Evolutionary conservation across 2,797 vertebrate species (phyloP).

Genomic region (Enteromius thamalakanensis): DNA sequence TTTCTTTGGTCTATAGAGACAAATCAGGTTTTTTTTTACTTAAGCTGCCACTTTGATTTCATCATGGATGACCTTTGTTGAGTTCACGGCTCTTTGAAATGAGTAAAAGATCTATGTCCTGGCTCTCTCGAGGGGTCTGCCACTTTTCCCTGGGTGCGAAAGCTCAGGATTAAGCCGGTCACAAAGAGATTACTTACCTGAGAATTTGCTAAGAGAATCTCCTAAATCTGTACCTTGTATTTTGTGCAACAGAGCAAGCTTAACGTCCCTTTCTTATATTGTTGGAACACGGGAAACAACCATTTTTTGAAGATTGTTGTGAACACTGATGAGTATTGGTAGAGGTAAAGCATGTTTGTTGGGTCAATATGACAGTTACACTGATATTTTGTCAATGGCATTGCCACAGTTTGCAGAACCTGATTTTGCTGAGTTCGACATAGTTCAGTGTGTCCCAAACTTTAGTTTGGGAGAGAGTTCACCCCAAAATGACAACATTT

Average conservation of each 20-base stretch:
- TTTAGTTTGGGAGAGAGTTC: neutral
- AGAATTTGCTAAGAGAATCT: conserved; percentile 35
- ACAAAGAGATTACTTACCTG: conserved; percentile 70
- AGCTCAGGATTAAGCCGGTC: conserved; percentile 76
- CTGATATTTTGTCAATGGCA: neutral
- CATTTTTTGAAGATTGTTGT: conserved; percentile 17
- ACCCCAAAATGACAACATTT: neutral
- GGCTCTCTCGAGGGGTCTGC: conserved; percentile 70
- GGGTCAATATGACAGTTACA: neutral
- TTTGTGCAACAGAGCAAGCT: conserved; percentile 1
- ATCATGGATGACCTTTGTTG: conserved; percentile 92
- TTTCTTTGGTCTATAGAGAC: conserved; percentile 74
- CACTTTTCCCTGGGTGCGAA: conserved; percentile 38
- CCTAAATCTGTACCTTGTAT: conserved; percentile 19
- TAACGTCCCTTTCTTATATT: conserved; percentile 9
- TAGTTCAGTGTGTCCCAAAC: neutral
- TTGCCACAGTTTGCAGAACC: neutral
- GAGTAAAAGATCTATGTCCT: conserved; percentile 93
- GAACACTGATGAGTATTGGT: conserved; percentile 18
- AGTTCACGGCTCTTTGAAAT: conserved; percentile 97
- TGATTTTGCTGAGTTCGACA: too few species aligned
- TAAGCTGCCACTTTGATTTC: conserved; percentile 98
- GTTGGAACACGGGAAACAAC: conserved; percentile 13
- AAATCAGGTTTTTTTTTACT: conserved; percentile 82
- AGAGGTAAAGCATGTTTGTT: conserved; percentile 16